Evolutionary conservation across 1,140 invertebrate genomes (phyloP), one percentile per base, ranked within the genome.

Genomic region (Drosophila oshimai): DNA sequence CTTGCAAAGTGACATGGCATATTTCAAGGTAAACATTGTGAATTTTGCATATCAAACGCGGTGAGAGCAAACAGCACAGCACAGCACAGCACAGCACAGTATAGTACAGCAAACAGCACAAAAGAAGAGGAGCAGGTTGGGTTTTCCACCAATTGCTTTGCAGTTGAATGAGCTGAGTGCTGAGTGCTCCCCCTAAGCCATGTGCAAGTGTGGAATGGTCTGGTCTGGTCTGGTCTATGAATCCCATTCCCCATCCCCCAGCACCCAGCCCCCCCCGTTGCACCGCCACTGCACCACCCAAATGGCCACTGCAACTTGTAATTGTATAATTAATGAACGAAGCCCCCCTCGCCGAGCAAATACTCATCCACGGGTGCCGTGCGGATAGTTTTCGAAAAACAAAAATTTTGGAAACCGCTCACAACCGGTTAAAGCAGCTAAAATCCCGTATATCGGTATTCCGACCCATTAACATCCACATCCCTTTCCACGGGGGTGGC

Each of bases 311-410:
- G 69, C 62, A 60, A 79, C 36, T 53, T 84, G 74, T 84, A 84
- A 84, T 84, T 84, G 80, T 84, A 74, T 84, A 86, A 84, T 84
- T 84, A 84, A 84, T 86, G 79, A 79, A 74, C 77, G 61, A 54
- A 46, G 26, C 54, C 24, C 39, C 7, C 51, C n/a, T n/a, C 9
- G 22, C 17, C 39, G 37, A 51, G 76, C 60, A 78, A 78, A 72
- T 61, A 74, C 68, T 42, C 53, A 68, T 39, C n/a, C n/a, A n/a
- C n/a, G 68, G 36, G 55, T 74, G 81, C 68, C 65, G 31, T 74
- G 72, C 47, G 64, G 55, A 60, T 54, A 37, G 46, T 60, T 58
- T 51, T 28, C 46, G 24, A 62, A 81, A 69, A 49, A 22, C 51
- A 28, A 36, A 13, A 47, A 22, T 64, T 36, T 33, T 17, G 6